Conservation (phyloP, 30 jellyfish, hydroid and myxozoan species). For the Cassiopea xamachana region DNA sequence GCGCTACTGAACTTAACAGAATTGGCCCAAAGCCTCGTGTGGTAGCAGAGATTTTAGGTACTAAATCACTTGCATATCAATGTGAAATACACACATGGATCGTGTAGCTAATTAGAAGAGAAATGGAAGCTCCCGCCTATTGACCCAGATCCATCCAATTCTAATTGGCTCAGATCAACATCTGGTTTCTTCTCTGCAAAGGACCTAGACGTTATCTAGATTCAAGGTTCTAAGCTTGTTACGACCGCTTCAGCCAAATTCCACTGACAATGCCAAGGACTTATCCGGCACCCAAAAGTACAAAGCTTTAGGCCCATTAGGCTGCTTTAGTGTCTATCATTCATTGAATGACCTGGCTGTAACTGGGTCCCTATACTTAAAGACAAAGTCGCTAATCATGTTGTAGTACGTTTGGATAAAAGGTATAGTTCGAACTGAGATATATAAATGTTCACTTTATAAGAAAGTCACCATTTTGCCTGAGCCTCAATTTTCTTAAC, state of each 20-base stretch:
- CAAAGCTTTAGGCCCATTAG: neutral
- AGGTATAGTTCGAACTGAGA: too few relatives aligned
- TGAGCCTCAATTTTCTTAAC: too few relatives aligned
- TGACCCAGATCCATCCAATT: constrained; percentile 40
- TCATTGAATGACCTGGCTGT: constrained; percentile 2
- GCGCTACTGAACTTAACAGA: neutral
- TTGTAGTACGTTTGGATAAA: too few relatives aligned
- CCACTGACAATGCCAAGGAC: constrained; percentile 5
- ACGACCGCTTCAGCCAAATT: constrained; percentile 17
- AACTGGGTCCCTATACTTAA: neutral
- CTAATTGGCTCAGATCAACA: constrained; percentile 40
- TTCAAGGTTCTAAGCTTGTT: constrained; percentile 49
- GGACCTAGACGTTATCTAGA: constrained; percentile 61
- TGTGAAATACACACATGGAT: constrained; percentile 28
- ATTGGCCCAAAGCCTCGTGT: neutral
- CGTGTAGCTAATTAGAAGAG: constrained; percentile 27
- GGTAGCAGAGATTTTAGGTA: neutral
- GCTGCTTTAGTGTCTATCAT: neutral
- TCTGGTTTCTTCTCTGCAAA: constrained; percentile 25
- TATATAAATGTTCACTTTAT: too few relatives aligned
- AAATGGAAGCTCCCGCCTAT: constrained; percentile 34
- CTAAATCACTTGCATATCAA: constrained; percentile 12
- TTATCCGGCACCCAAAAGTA: constrained; percentile 1
- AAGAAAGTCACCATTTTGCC: too few relatives aligned
- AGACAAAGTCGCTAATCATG: neutral